Evolutionary conservation across 2,888 invertebrate genomes (phyloP).

Genomic region (Lasius fuliginosus): DNA sequence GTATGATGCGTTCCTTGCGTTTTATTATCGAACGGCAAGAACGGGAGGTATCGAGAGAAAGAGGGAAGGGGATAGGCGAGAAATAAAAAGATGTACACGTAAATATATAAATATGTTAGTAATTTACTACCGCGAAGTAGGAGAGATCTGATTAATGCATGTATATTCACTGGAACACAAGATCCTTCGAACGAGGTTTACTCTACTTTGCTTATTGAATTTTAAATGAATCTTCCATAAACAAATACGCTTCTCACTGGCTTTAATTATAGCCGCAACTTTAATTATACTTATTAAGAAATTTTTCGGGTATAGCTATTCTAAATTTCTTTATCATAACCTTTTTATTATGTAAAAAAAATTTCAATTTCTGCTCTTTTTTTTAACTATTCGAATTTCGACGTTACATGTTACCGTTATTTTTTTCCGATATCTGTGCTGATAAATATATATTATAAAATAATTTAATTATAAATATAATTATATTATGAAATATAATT

Average conservation of each 20-base stretch:
- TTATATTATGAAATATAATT: no score
- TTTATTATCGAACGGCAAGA: slow-evolving; percentile 17
- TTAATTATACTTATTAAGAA: slow-evolving; percentile 25
- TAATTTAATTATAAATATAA: no score
- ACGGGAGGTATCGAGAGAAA: background rate
- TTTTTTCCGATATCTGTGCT: no score
- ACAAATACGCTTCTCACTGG: background rate
- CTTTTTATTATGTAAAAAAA: background rate
- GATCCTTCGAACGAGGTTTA: slow-evolving; percentile 22
- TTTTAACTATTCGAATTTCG: background rate
- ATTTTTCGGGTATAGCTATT: background rate
- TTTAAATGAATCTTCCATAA: slow-evolving; percentile 22
- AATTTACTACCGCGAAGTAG: slow-evolving; percentile 39
- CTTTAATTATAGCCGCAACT: background rate
- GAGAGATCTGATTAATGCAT: slow-evolving; percentile 34
- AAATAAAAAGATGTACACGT: slow-evolving; percentile 29
- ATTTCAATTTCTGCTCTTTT: background rate
- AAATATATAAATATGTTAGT: slow-evolving; percentile 55
- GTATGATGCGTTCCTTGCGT: slow-evolving; percentile 48
- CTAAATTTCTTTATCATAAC: background rate
- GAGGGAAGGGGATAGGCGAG: slow-evolving; percentile 33
- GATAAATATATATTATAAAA: no score
- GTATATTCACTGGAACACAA: slow-evolving; percentile 30
- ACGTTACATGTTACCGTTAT: no score
- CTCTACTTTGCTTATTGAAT: background rate